Evolutionary conservation across 1,140 invertebrate genomes (phyloP).

Genomic region (Lordiphosa clarofinis): DNA sequence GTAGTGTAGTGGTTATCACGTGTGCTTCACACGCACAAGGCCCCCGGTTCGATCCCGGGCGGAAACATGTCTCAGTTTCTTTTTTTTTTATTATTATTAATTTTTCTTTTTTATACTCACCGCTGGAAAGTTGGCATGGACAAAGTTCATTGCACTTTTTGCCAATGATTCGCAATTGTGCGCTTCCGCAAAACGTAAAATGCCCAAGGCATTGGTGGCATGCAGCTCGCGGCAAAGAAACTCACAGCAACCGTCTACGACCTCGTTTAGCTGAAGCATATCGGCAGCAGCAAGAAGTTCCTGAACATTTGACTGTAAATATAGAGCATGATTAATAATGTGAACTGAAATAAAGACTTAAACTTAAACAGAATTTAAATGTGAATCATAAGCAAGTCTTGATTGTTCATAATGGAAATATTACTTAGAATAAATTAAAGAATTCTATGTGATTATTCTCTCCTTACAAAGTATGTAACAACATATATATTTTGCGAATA

Average conservation of each 20-base stretch:
- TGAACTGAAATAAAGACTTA: neutral
- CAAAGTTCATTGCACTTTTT: conserved; percentile 90
- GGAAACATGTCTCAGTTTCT: conserved; percentile 76
- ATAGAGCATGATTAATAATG: neutral
- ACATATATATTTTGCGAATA: no score
- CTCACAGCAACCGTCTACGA: conserved; percentile 92
- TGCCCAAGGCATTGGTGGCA: conserved; percentile 93
- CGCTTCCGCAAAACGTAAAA: conserved; percentile 93
- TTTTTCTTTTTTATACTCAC: conserved; percentile 78
- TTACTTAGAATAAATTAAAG: no score
- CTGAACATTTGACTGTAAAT: conserved; percentile 89
- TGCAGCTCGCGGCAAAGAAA: conserved; percentile 94
- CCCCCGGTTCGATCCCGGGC: conserved; percentile 84
- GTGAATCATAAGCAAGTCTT: no score
- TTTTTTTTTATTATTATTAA: neutral
- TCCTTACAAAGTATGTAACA: no score
- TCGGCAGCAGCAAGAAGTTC: conserved; percentile 94
- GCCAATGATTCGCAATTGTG: conserved; percentile 92
- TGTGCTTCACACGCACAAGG: conserved; percentile 83
- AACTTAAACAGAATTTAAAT: no score
- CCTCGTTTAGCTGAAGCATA: conserved; percentile 93
- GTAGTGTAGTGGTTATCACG: conserved; percentile 83
- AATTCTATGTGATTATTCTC: no score
- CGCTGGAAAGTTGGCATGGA: conserved; percentile 93
- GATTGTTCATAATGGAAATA: no score